These are phyloP conservation scores for Catotricha subobsoleta DNA, from an alignment of 2,888 invertebrate species.

Conservation along the genomic window DNA sequence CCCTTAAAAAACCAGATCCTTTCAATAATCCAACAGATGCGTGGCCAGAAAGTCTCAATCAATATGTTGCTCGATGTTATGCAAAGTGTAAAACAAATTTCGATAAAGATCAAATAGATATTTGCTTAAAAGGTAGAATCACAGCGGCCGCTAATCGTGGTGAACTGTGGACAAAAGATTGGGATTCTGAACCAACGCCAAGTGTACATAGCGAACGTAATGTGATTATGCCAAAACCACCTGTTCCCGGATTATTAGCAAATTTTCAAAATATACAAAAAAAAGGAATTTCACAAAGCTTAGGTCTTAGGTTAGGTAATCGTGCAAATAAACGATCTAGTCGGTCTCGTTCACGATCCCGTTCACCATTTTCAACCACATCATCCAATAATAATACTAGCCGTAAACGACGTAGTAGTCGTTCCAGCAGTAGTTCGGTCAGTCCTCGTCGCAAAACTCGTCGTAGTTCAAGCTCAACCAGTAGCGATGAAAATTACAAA, in stretches of 20 bases:
- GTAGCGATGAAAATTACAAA: slow-evolving; percentile 3
- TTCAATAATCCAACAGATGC: slow-evolving; percentile 42
- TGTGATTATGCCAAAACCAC: slow-evolving; percentile 37
- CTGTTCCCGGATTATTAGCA: slow-evolving; percentile 37
- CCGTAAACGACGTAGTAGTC: slow-evolving; percentile 12
- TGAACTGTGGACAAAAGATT: slow-evolving; percentile 77
- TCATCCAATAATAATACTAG: too few species aligned
- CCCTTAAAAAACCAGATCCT: slow-evolving; percentile 24
- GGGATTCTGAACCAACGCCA: slow-evolving; percentile 87
- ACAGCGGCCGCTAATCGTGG: slow-evolving; percentile 78
- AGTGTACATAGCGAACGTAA: slow-evolving; percentile 63
- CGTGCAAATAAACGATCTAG: slow-evolving; percentile 24
- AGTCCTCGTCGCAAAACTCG: slow-evolving; percentile 35
- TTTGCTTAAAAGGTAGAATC: slow-evolving; percentile 84
- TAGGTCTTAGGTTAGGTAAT: slow-evolving; percentile 39
- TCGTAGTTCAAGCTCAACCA: slow-evolving; percentile 26
- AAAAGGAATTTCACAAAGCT: slow-evolving; percentile 35
- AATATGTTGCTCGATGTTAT: slow-evolving; percentile 85
- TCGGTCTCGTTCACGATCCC: slow-evolving; percentile 22
- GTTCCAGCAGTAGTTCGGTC: slow-evolving; percentile 23
- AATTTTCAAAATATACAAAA: slow-evolving; percentile 34
- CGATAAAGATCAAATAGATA: slow-evolving; percentile 88
- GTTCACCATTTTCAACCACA: slow-evolving; percentile 5
- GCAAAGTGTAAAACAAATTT: slow-evolving; percentile 71
- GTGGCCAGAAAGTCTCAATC: slow-evolving; percentile 63